Evolutionary conservation across 2,113 vertebrate species (phyloP).

Genomic region (Sinocyclocheilus maitianheensis): DNA sequence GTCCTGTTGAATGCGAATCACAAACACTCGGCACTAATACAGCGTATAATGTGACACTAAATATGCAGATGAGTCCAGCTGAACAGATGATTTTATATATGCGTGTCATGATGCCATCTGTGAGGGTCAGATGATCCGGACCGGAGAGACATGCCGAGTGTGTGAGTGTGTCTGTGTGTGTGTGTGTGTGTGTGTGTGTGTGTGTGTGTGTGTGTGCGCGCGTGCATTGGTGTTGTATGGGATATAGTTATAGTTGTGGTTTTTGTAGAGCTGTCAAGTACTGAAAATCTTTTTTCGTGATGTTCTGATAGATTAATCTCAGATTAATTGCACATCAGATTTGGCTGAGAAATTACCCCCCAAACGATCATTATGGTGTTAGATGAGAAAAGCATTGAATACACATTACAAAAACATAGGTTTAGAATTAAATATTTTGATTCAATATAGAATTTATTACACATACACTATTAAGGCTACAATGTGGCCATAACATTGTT

Average conservation of each 20-base stretch:
- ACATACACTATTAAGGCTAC: not conserved
- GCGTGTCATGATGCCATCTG: constrained; percentile 17
- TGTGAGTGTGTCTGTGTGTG: not conserved
- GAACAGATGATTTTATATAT: constrained; percentile 14
- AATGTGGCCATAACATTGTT: not conserved
- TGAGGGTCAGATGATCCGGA: constrained; percentile 4
- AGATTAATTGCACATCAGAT: not conserved
- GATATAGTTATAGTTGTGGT: not conserved
- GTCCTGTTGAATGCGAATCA: constrained; percentile 4
- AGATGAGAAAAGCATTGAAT: not conserved
- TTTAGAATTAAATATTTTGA: too few relatives aligned
- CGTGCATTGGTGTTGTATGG: not conserved
- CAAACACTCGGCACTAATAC: constrained; percentile 4
- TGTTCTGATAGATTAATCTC: too few relatives aligned
- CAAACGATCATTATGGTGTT: not conserved
- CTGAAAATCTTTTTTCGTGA: not conserved
- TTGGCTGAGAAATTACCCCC: not conserved
- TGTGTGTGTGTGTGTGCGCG: not conserved
- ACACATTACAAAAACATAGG: not conserved
- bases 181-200: not conserved
- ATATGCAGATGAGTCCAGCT: constrained; percentile 7
- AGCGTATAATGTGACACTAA: constrained; percentile 12
- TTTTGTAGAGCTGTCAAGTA: not conserved
- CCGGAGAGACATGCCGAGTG: not conserved
- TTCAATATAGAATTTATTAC: not conserved